A percentile compares a stretch with the other conserved stretches of the same genome.
These are phyloP conservation scores for Ascaphus truei DNA, from an alignment of 2,113 vertebrate species.

Conservation along the genomic window DNA sequence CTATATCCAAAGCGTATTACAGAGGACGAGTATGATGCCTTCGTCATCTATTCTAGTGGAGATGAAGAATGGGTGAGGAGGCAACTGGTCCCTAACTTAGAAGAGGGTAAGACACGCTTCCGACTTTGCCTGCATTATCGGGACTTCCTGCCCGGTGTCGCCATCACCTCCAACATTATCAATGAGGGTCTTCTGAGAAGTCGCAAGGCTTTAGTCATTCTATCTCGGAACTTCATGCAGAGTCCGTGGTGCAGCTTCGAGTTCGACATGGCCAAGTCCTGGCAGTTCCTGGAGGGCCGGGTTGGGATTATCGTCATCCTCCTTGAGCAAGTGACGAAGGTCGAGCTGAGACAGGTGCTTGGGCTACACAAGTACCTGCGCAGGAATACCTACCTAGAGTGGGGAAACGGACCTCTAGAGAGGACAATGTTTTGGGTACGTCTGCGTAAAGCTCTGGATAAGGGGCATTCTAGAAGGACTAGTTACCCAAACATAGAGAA, in stretches of 20 bases:
- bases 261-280: constrained; percentile 69
- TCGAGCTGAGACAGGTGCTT: constrained; percentile 51
- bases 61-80: constrained; percentile 68
- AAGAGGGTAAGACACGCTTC: constrained; percentile 58
- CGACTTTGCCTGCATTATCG: constrained; percentile 64
- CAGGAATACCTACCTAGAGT: constrained; percentile 69
- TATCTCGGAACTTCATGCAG: constrained; percentile 63
- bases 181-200: constrained; percentile 68
- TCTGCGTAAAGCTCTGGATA: constrained; percentile 54
- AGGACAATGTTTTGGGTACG: constrained; percentile 62
- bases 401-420: constrained; percentile 55
- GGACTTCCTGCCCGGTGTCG: constrained; percentile 66
- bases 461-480: constrained; percentile 46
- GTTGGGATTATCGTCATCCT: constrained; percentile 62
- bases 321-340: constrained; percentile 57
- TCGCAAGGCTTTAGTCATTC: constrained; percentile 64
- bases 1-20: constrained; percentile 38
- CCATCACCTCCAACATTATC: constrained; percentile 67
- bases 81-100: constrained; percentile 66
- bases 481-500: not conserved
- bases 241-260: constrained; percentile 73
- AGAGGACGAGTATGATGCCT: constrained; percentile 62
- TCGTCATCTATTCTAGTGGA: constrained; percentile 72
- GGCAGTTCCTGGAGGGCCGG: constrained; percentile 64
- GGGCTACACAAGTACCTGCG: constrained; percentile 62